These are phyloP conservation scores for Trachymyrmex septentrionalis DNA, from an alignment of 1,140 invertebrate genomes.

Conservation along the genomic window DNA sequence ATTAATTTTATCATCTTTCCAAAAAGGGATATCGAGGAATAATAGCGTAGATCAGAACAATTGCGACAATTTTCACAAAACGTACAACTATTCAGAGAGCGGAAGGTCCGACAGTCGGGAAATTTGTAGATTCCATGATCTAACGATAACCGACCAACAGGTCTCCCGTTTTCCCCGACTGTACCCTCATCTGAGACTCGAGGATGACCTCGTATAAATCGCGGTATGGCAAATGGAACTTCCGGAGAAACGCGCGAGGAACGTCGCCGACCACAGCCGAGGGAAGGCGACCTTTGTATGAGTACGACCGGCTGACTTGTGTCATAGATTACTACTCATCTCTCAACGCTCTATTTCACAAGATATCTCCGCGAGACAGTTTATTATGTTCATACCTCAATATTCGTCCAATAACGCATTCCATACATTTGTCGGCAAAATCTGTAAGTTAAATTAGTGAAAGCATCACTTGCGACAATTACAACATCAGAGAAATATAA, in stretches of 20 bases:
- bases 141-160: constrained; percentile 40
- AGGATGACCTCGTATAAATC: constrained; percentile 36
- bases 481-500: background rate
- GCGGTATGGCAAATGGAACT: constrained; percentile 51
- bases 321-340: constrained; percentile 50
- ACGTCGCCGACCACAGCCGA: constrained; percentile 27
- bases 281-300: constrained; percentile 12
- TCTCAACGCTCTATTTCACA: constrained; percentile 7
- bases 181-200: background rate
- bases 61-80: background rate
- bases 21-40: background rate
- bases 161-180: constrained; percentile 30
- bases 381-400: background rate
- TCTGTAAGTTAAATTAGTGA: background rate
- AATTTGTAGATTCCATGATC: constrained; percentile 34
- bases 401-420: background rate
- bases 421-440: background rate
- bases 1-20: background rate
- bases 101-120: background rate
- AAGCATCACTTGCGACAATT: background rate
- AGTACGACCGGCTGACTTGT: constrained; percentile 31
- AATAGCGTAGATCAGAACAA: background rate
- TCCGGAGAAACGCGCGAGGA: constrained; percentile 40
- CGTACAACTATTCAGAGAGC: background rate
- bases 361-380: background rate